Conservation (phyloP, 1,140 invertebrate genomes). For the Thaumatotibia leucotreta region DNA sequence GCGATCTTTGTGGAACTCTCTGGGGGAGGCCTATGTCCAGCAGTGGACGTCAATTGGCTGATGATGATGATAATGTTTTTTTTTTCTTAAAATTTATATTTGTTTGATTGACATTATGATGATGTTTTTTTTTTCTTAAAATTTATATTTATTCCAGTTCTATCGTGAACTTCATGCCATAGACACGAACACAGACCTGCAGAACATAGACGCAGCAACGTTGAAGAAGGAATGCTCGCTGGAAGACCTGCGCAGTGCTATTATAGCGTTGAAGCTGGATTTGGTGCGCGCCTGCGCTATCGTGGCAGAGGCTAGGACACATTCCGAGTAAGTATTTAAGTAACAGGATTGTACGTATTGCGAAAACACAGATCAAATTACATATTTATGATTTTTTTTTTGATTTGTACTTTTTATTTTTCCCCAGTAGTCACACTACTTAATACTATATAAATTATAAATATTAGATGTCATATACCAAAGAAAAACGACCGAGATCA, state of each 20-base stretch:
- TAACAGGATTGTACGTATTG: no score
- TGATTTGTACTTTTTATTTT: no score
- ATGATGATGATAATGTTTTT: no score
- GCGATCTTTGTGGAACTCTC: no score
- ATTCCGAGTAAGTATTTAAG: slow-evolving; percentile 75
- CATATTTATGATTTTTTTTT: background rate
- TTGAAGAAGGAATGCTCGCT: slow-evolving; percentile 58
- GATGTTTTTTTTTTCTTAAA: background rate
- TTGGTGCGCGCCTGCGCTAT: slow-evolving; percentile 80
- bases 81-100: no score
- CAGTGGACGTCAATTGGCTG: no score
- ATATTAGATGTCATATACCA: no score
- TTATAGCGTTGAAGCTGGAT: slow-evolving; percentile 75
- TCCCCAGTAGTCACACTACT: no score
- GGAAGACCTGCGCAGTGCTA: slow-evolving; percentile 59
- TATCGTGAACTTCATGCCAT: slow-evolving; percentile 51
- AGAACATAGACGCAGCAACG: slow-evolving; percentile 37
- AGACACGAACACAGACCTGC: slow-evolving; percentile 34
- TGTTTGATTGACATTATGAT: no score
- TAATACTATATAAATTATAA: no score
- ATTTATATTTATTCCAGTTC: slow-evolving; percentile 30
- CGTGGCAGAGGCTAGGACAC: slow-evolving; percentile 79
- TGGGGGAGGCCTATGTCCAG: no score
- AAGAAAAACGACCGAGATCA: no score
- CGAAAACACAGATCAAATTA: background rate